Evolutionary conservation across 2,888 invertebrate genomes (phyloP), one percentile per base, ranked within the genome.

Genomic region (Ecliptopera silaceata): DNA sequence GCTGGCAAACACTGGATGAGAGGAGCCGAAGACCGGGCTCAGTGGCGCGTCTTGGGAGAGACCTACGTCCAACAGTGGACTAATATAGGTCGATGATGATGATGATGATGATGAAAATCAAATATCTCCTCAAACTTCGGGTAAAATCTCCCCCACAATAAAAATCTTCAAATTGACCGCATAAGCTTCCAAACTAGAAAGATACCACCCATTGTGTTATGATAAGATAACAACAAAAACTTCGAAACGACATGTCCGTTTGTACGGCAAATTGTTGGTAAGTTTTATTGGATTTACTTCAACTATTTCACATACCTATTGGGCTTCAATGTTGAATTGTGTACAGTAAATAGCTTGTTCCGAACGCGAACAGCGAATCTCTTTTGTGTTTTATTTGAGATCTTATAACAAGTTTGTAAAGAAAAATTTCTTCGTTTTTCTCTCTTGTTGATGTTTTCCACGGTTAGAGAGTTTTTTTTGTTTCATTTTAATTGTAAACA

Each of bases 271-370:
- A 77, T 72, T 76, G 79, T 71, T 79, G 76, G 71, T 60, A 86
- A 88, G 74, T 87, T 88, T 85, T 86, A 88, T 87, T 87, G 80
- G 69, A 74, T 85, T 80, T 78, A 81, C 80, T 76, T 75, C 49
- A 56, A 77, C 79, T 86, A 86, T 85, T 81, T 75, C 79, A 75
- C 75, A 79, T 79, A 83, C 84, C 82, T 81, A 80, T 82, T 72
- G 82, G 74, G 73, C 71, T 73, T 72, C 71, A 70, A 74, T 77
- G 75, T 81, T 79, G 80, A 79, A 82, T 84, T 82, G 84, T 83
- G 72, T 77, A 75, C 76, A 75, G 82, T 82, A 83, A 86, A 86
- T 84, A 82, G 80, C 80, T 82, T 80, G 76, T 84, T 84, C 78
- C 73, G 29, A 39, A 81, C 72, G 79, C 74, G 77, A 78, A 81